Evolutionary conservation across 2,113 vertebrate genomes (phyloP), one percentile per base, ranked within the genome.

Genomic region (Neomonachus schauinslandi): DNA sequence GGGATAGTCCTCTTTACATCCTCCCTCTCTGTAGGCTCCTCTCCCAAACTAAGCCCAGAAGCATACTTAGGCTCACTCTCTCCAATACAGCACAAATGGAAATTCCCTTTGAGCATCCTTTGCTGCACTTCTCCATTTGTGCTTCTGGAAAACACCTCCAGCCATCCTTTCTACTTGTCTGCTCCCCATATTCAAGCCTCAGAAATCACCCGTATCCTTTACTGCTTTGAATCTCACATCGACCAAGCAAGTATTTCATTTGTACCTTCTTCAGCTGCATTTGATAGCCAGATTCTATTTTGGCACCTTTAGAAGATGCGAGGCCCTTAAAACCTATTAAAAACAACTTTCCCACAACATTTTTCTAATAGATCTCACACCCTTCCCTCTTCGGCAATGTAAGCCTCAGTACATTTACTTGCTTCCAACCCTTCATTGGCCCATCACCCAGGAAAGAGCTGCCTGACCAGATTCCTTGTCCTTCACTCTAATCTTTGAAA

Each of bases 21-120:
- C 33, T 71, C 5, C 71, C 26, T 81, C 22, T 36, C 55, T 13
- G 8, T 4, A 8, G 11, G 7, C 39, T 7, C 22, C 39, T 53
- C 42, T 69, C 71, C 19, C 55, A 80, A 57, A 13, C 13, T 55
- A 72, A 65, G 10, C 16, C 24, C 53, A 74, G 65, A 74, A 46
- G 13, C 18, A 51, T 8, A 55, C 1, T 14, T 15, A 4, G 22
- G 2, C 36, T 51, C 11, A 11, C n/a, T 4, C 7, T n/a, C 10
- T 80, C 26, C 3, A 67, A 49, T 9, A 69, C 10, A 91, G 53
- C 77, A 53, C 16, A 9, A 59, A 51, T 14, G 14, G 49, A 65
- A 85, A n/a, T 51, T n/a, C 15, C 13, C 49, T 81, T 53, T 49
- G 87, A 55, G 36, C 10, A 65, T 49, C n/a, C n/a, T 19, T 26